phyloP scores from a whole-genome alignment of 1,140 invertebrate species.

The Meloidogyne floridensis region DNA sequence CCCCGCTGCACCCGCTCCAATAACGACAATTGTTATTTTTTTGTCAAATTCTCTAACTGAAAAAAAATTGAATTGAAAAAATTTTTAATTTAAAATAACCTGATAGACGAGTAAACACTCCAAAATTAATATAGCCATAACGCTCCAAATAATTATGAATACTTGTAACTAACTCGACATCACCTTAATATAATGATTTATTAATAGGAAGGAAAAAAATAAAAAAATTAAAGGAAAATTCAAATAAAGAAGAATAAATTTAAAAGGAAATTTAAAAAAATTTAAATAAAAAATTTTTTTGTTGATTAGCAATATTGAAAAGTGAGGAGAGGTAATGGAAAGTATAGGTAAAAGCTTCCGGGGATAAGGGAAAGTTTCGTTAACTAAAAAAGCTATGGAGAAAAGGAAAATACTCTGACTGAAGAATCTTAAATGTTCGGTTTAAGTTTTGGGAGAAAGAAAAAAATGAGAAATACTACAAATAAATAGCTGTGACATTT shows the following conservation, averaged over 20 bases:
- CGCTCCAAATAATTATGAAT: slow-evolving; percentile 89
- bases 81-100: slow-evolving; percentile 1
- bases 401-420: no score
- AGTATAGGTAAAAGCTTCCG: no score
- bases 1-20: slow-evolving; percentile 69
- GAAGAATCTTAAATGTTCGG: no score
- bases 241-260: neutral
- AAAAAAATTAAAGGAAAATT: neutral
- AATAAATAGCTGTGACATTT: no score
- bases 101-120: slow-evolving; percentile 74
- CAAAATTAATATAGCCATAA: slow-evolving; percentile 97
- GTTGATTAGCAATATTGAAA: no score
- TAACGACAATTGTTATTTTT: slow-evolving; percentile 58
- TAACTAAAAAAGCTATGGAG: no score
- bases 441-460: no score
- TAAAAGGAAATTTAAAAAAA: no score
- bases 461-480: no score
- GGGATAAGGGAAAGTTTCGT: no score
- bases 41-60: slow-evolving; percentile 29
- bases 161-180: slow-evolving; percentile 79
- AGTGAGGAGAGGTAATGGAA: no score
- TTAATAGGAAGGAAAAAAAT: neutral
- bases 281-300: no score
- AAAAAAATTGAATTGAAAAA: slow-evolving; percentile 7
- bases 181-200: slow-evolving; percentile 67